A percentile compares a stretch with the other conserved stretches of the same genome.
These are phyloP conservation scores for Bhutanitis thaidina DNA, from an alignment of 2,888 invertebrate species.

Conservation along the genomic window DNA sequence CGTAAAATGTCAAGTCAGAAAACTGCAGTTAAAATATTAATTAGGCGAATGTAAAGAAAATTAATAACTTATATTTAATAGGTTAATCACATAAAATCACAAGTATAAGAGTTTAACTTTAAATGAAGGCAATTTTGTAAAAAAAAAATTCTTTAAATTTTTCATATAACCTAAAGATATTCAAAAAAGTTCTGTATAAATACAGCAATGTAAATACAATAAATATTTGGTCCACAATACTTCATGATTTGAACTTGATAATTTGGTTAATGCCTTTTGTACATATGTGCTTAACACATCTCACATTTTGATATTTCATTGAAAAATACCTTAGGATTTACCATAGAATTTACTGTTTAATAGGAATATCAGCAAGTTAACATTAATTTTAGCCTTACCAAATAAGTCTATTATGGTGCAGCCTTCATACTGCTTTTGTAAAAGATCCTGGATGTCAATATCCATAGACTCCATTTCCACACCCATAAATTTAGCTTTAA, in stretches of 20 bases:
- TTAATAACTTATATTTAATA: too few relatives aligned
- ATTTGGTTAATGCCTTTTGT: constrained; percentile 12
- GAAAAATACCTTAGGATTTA: constrained; percentile 48
- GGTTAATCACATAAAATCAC: constrained; percentile 21
- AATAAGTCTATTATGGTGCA: constrained; percentile 88
- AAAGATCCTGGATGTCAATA: constrained; percentile 84
- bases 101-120: not conserved
- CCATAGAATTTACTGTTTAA: constrained; percentile 89
- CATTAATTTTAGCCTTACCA: constrained; percentile 88
- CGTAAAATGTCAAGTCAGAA: not conserved
- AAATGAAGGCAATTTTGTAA: constrained; percentile 2
- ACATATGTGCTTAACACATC: constrained; percentile 7
- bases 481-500: constrained; percentile 88
- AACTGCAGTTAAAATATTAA: not conserved
- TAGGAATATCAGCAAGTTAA: constrained; percentile 86
- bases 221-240: constrained; percentile 45
- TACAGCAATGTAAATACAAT: constrained; percentile 18
- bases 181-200: not conserved
- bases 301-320: not conserved
- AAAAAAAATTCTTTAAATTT: not conserved
- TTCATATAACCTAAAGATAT: not conserved
- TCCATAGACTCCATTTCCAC: constrained; percentile 87
- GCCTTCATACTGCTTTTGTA: constrained; percentile 88
- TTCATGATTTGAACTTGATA: constrained; percentile 14
- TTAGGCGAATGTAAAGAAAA: too few relatives aligned